phyloP scores from a whole-genome alignment of 2,113 vertebrate genomes.

The Coturnix japonica region DNA sequence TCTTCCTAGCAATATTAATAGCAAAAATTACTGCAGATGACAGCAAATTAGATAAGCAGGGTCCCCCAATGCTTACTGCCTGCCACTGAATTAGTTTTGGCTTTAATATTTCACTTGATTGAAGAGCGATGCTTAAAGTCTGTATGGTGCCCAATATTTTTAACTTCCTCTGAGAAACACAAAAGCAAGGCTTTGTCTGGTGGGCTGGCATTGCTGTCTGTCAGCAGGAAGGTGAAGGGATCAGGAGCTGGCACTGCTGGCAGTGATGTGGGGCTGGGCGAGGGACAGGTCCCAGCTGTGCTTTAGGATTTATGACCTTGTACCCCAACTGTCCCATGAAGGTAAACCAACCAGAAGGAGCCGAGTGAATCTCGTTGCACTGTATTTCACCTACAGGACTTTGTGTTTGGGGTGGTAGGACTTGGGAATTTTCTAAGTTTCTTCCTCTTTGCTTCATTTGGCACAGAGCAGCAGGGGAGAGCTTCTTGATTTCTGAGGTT shows the following conservation, averaged over 20 bases:
- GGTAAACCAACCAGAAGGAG: background rate
- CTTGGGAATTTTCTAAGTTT: background rate
- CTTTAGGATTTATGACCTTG: background rate
- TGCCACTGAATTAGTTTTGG: background rate
- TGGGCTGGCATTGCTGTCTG: fast-evolving
- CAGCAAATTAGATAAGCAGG: constrained; percentile 41
- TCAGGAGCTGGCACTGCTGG: background rate
- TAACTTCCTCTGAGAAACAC: background rate
- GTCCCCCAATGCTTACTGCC: background rate
- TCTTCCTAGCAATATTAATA: constrained; percentile 42
- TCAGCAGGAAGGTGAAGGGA: background rate
- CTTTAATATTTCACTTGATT: constrained; percentile 53
- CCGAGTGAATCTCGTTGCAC: background rate
- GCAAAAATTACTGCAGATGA: background rate
- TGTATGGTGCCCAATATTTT: background rate
- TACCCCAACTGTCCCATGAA: background rate
- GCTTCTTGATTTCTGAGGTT: background rate
- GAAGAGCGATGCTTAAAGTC: constrained; percentile 16
- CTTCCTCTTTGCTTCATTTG: background rate
- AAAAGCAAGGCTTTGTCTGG: background rate
- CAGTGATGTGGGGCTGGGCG: background rate
- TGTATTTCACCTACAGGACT: background rate
- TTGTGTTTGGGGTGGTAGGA: background rate
- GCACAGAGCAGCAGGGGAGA: background rate
- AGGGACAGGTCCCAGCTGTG: background rate